Base-by-base conservation (phyloP, 2,113 vertebrate species). In the Chaenogobius annularis region DNA sequence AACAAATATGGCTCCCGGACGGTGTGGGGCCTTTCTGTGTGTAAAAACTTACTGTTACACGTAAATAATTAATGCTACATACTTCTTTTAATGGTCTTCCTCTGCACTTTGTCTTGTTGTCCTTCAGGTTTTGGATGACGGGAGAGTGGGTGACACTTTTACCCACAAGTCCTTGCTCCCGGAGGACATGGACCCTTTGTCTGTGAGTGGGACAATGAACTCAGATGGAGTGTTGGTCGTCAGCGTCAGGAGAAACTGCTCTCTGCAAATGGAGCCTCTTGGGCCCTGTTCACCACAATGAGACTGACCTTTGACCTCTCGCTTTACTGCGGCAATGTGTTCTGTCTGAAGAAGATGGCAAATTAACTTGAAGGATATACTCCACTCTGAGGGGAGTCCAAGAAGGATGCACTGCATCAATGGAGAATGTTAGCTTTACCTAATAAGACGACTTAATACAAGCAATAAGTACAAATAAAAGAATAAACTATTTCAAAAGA, bases 101-200 rank as follows among this genome's bases (percentile, higher is more conserved):
- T 73, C 77, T 50, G 15, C 7, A 56, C 47, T 47, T 17, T 40
- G 46, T 0, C 6, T 72, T 14, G 68, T 10, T 47, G n/a, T 75
- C 26, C 69, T 68, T 0, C 81, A 96, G 95, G 91, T 95, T 9
- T 88, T 89, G 0, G 94, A 94, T 22, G 94, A 96, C 0, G 94
- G 95, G 9, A 93, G 86, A 0, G 0, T 95, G 44, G 91, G 90
- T 0, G 91, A 94, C 86, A 94, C 90, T 0, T 96, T 96, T 81
- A 95, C 91, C 85, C 95, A 96, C 66, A 94, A 92, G 85, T 94
- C 92, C 80, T 82, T 91, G 86, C 92, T 96, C 55, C 95, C 95
- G 0, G 91, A 93, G 56, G 95, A 95, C 77, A 95, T 92, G 79
- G 94, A 96, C 84, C 95, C 95, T 0, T 75, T 96, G 81, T 93